A percentile compares a stretch with the other conserved stretches of the same genome.
These are phyloP conservation scores for Penaeus monodon DNA, from an alignment of 2,888 invertebrate species.

Conservation along the genomic window DNA sequence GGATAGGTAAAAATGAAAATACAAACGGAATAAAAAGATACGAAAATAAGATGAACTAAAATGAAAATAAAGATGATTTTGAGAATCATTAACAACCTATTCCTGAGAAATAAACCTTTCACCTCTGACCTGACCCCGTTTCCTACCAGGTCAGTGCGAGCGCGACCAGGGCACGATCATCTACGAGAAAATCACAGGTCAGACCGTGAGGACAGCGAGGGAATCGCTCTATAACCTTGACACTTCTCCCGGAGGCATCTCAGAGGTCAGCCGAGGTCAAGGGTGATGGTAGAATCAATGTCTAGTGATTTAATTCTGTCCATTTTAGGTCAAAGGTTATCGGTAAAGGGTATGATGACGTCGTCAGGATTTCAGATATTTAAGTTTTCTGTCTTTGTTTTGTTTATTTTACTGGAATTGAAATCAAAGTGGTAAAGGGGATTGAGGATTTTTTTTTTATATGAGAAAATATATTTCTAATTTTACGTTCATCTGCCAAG, in stretches of 20 bases:
- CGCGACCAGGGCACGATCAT: slow-evolving; percentile 70
- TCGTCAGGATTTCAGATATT: background rate
- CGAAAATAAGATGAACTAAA: background rate
- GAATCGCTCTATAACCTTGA: slow-evolving; percentile 69
- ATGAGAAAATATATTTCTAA: too few species aligned
- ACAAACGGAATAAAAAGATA: background rate
- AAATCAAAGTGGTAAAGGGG: too few species aligned
- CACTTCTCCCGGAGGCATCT: slow-evolving; percentile 43
- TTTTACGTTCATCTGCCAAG: too few species aligned
- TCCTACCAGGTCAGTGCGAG: slow-evolving; percentile 68
- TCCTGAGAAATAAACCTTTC: background rate
- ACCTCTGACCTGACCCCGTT: background rate
- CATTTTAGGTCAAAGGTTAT: too few species aligned
- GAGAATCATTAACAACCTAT: background rate
- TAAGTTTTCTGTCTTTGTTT: too few species aligned
- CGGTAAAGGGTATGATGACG: too few species aligned
- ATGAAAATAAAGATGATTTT: background rate
- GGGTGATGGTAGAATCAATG: too few species aligned
- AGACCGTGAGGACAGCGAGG: slow-evolving; percentile 70
- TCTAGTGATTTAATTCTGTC: too few species aligned
- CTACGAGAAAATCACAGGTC: slow-evolving; percentile 71
- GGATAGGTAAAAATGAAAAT: background rate
- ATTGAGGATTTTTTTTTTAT: too few species aligned
- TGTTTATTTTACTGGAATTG: too few species aligned
- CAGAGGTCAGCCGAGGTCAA: slow-evolving; percentile 49